Conservation (phyloP, 2,888 invertebrate genomes). For the Psococerastis gibbosa region DNA sequence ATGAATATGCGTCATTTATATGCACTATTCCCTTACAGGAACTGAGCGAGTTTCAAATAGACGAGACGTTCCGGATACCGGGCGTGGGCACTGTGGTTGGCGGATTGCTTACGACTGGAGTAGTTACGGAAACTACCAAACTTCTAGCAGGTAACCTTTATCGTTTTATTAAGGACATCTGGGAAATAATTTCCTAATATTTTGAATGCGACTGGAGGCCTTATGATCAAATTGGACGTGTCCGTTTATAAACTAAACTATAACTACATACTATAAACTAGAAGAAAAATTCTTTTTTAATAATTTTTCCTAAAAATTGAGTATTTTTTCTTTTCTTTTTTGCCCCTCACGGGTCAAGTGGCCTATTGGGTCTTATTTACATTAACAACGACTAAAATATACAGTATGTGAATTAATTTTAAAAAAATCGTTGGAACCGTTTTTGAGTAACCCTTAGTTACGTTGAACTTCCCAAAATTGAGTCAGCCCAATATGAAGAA, state of each 20-base stretch:
- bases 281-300: slow-evolving; percentile 4
- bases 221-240: no score
- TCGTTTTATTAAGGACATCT: no score
- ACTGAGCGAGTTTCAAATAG: slow-evolving; percentile 74
- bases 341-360: neutral
- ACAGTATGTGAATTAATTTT: no score
- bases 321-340: slow-evolving; percentile 10
- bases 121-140: slow-evolving; percentile 64
- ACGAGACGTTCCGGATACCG: slow-evolving; percentile 77
- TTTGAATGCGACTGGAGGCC: slow-evolving; percentile 10
- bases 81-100: slow-evolving; percentile 71
- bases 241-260: neutral
- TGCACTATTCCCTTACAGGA: slow-evolving; percentile 34
- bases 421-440: no score
- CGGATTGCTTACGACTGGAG: slow-evolving; percentile 66
- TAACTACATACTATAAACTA: no score
- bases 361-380: no score
- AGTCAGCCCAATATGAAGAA: no score
- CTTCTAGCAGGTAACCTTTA: slow-evolving; percentile 40
- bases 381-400: no score
- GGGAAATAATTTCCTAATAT: slow-evolving; percentile 10
- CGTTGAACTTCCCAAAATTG: no score
- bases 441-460: no score
- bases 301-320: no score
- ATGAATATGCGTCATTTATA: no score